A percentile compares a stretch with the other conserved stretches of the same genome.
phyloP scores from a whole-genome alignment of 2,113 vertebrate genomes.

The Seriola dumerili region DNA sequence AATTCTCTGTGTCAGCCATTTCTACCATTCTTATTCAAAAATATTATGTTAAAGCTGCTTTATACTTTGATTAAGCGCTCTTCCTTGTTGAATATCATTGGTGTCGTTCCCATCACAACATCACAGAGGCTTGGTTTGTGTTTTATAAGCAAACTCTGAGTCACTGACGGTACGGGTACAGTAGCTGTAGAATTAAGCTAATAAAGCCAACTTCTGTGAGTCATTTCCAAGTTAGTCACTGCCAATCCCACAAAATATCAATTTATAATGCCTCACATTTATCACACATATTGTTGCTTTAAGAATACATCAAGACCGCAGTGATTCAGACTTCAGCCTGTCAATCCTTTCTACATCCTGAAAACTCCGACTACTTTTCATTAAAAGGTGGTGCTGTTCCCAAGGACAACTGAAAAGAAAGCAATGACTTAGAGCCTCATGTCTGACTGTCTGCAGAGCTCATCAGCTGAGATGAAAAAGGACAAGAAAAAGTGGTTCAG shows the following conservation, averaged over 20 bases:
- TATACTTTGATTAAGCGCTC: not conserved
- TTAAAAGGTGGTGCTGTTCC: conserved; percentile 32
- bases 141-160: not conserved
- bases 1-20: not conserved
- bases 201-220: not conserved
- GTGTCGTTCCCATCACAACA: not conserved
- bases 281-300: not conserved
- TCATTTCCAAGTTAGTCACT: not conserved
- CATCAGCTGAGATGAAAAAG: not conserved
- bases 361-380: conserved; percentile 23
- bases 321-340: conserved; percentile 38
- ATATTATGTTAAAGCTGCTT: not conserved
- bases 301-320: conserved; percentile 20
- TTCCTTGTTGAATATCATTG: not conserved
- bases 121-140: not conserved
- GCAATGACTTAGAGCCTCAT: conserved; percentile 37
- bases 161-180: not conserved
- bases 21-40: not conserved
- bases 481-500: not conserved
- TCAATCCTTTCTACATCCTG: conserved; percentile 1
- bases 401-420: conserved; percentile 38
- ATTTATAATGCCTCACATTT: conserved; percentile 5
- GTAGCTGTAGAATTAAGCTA: not conserved
- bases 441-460: conserved; percentile 5
- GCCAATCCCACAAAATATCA: not conserved